Base-by-base conservation (phyloP, 2,113 vertebrate species). In the Rhadina sibilatrix region DNA sequence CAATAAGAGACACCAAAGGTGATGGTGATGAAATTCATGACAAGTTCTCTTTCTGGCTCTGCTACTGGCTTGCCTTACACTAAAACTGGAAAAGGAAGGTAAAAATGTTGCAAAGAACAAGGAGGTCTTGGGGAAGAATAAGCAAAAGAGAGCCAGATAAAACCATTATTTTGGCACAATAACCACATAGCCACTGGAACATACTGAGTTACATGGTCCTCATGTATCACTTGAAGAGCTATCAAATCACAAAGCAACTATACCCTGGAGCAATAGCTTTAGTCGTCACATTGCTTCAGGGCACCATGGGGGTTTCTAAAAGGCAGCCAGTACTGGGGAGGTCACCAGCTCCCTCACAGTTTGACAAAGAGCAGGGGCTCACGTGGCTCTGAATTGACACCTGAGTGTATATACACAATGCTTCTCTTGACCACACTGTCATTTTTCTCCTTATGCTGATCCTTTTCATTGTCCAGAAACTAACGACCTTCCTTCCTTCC, bases 361-460 rank as follows among this genome's bases (percentile, higher is more conserved):
- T n/a, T 59, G 57, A 42, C 30, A 76, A 84, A 79, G 38, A 66
- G 42, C 31, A 44, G 21, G 23, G 27, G 10, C 31, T 72, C 61
- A 72, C 0, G 0, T 53, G 31, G 38, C n/a, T 63, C 70, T 87
- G 64, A 74, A 76, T 10, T 30, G 44, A 80, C 44, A 60, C 23
- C 1, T 3, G 7, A 40, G 9, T 1, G 0, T 33, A 15, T 0
- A 0, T 6, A 76, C 2, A 0, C 9, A 37, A 33, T 2, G 2
- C 18, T 84, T 11, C 37, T 75, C 54, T 81, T 84, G 52, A 57
- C 20, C 28, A 40, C 0, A 0, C 11, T 47, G 18, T 12, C 11
- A 31, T 47, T 83, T 81, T 72, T 47, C 69, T 83, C 25, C 20
- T 83, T 37, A 74, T 66, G 18, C 12, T 75, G 17, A 31, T 83